Evolutionary conservation across 2,888 invertebrate species (phyloP).

Genomic region (Agrochola litura): DNA sequence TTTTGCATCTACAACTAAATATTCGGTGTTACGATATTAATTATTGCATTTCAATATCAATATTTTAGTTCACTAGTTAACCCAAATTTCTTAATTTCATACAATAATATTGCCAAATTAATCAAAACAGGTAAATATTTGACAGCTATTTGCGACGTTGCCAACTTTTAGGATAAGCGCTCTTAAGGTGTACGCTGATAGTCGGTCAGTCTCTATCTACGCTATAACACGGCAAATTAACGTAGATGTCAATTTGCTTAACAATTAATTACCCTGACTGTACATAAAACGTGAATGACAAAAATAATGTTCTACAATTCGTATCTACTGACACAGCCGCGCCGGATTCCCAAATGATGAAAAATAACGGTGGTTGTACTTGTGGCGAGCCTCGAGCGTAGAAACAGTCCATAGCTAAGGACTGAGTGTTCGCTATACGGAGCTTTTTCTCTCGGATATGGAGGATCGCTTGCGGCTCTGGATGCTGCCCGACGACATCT

Average conservation of each 20-base stretch:
- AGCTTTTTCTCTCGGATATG: slow-evolving; percentile 86
- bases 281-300: slow-evolving; percentile 47
- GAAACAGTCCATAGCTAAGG: slow-evolving; percentile 63
- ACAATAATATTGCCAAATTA: no score
- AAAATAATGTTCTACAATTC: slow-evolving; percentile 56
- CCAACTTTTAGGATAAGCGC: no score
- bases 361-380: slow-evolving; percentile 41
- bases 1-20: no score
- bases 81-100: no score
- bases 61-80: no score
- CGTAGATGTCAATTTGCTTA: not conserved
- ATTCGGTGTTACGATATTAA: no score
- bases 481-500: slow-evolving; percentile 88
- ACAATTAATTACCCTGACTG: not conserved
- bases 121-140: no score
- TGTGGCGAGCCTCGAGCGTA: slow-evolving; percentile 33
- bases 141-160: no score
- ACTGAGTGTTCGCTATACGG: slow-evolving; percentile 81
- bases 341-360: slow-evolving; percentile 19
- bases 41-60: no score
- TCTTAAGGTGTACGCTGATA: no score
- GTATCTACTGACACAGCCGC: slow-evolving; percentile 34
- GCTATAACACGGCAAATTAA: not conserved
- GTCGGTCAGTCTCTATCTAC: not conserved
- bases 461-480: slow-evolving; percentile 86